These are phyloP conservation scores for Muscina levida DNA, from an alignment of 2,888 invertebrate species.

Conservation along the genomic window DNA sequence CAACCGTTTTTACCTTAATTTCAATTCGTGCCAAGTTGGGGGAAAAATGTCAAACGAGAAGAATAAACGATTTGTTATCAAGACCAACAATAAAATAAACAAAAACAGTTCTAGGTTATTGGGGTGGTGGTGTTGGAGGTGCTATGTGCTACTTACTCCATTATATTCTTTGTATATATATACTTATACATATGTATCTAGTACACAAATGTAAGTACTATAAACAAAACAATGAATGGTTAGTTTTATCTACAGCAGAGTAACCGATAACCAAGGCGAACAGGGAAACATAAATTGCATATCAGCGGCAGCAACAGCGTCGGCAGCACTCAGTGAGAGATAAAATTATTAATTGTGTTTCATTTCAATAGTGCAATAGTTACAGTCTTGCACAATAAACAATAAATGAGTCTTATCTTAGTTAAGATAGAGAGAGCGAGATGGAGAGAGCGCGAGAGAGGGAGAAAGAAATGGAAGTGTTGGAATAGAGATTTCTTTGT, in stretches of 20 bases:
- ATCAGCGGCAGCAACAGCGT: no score
- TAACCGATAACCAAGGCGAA: conserved; percentile 50
- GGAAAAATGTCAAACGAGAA: conserved; percentile 30
- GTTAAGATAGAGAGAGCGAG: not conserved
- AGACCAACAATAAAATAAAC: conserved; percentile 38
- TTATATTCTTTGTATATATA: no score
- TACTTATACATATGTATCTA: no score
- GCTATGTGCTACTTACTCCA: no score
- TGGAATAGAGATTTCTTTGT: no score
- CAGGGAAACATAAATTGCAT: no score
- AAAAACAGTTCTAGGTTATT: conserved; percentile 56
- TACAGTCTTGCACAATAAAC: not conserved
- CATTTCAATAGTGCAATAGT: not conserved
- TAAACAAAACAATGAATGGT: conserved; percentile 13
- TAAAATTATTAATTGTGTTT: not conserved
- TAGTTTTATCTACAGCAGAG: not conserved
- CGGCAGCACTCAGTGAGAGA: no score
- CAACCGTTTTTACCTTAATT: not conserved
- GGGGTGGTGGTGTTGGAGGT: conserved; percentile 33
- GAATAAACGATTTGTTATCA: conserved; percentile 50
- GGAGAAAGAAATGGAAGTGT: no score
- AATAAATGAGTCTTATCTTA: not conserved
- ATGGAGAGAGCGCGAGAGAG: not conserved
- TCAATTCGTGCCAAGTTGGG: conserved; percentile 1
- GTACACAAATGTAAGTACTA: not conserved